These are phyloP conservation scores for Venturia canescens DNA, from an alignment of 1,140 invertebrate species.

Conservation along the genomic window DNA sequence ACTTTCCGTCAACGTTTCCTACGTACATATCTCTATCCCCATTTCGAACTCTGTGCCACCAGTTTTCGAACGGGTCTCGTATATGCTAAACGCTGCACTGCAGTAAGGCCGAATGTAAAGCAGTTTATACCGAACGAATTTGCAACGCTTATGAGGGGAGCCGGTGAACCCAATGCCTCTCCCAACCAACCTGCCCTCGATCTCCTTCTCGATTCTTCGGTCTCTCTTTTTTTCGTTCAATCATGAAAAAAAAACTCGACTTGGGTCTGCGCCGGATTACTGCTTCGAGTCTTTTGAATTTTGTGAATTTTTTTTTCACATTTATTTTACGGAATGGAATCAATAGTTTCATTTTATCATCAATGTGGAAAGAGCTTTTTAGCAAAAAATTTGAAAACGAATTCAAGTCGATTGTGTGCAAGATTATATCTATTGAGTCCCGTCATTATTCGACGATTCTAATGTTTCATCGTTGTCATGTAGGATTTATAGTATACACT, in stretches of 20 bases:
- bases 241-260: neutral
- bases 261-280: too few species aligned
- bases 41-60: conserved; percentile 20
- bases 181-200: neutral
- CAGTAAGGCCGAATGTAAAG: conserved; percentile 56
- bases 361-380: too few species aligned
- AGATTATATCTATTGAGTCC: too few species aligned
- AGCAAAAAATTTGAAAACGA: too few species aligned
- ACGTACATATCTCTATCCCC: neutral
- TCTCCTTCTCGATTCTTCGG: neutral
- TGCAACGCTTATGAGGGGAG: conserved; percentile 56
- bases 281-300: neutral
- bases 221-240: neutral
- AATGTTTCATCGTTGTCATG: too few species aligned
- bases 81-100: conserved; percentile 32
- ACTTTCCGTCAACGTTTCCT: conserved; percentile 17
- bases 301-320: too few species aligned
- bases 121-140: conserved; percentile 58
- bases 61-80: conserved; percentile 40
- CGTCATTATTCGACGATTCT: too few species aligned
- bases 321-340: too few species aligned
- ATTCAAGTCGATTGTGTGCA: too few species aligned
- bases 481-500: too few species aligned
- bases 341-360: too few species aligned
- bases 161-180: conserved; percentile 9